Conservation (phyloP, 35 echinoderm and acorn worm genomes). For the Eucidaris tribuloides region DNA sequence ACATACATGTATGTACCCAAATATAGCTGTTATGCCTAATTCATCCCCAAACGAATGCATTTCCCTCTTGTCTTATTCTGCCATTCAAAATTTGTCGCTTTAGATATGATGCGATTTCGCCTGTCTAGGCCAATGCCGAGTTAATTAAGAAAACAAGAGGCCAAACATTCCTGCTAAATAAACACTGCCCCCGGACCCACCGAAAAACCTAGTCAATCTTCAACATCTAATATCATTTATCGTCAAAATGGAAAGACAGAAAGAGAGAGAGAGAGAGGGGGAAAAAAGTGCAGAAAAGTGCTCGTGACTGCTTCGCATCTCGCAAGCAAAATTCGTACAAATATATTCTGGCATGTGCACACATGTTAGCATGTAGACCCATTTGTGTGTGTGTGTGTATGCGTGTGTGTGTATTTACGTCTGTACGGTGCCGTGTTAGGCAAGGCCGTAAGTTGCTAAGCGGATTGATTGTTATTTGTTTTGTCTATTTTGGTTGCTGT, state of each 20-base stretch:
- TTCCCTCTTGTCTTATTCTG: too few species aligned
- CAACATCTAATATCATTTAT: conserved; percentile 27
- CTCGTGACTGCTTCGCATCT: conserved; percentile 16
- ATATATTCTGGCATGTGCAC: conserved; percentile 31
- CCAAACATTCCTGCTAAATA: conserved; percentile 11
- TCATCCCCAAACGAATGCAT: too few species aligned
- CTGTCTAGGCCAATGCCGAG: background rate
- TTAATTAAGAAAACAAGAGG: conserved; percentile 9
- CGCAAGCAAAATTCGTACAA: conserved; percentile 21
- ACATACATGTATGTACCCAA: too few species aligned
- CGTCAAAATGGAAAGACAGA: background rate
- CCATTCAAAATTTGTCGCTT: too few species aligned
- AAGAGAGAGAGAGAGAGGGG: background rate
- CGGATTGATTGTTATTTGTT: conserved; percentile 37
- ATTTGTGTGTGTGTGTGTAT: too few species aligned
- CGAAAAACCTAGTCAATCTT: background rate
- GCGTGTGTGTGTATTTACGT: too few species aligned
- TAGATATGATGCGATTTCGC: too few species aligned
- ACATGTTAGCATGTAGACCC: too few species aligned
- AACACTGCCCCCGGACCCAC: conserved; percentile 1
- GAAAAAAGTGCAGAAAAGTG: conserved; percentile 26
- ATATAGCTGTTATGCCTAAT: too few species aligned
- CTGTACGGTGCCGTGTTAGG: too few species aligned
- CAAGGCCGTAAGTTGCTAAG: too few species aligned
- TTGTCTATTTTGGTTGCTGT: conserved; percentile 40